Evolutionary conservation across 2,797 vertebrate genomes (phyloP).

Genomic region (Scleropages formosus): DNA sequence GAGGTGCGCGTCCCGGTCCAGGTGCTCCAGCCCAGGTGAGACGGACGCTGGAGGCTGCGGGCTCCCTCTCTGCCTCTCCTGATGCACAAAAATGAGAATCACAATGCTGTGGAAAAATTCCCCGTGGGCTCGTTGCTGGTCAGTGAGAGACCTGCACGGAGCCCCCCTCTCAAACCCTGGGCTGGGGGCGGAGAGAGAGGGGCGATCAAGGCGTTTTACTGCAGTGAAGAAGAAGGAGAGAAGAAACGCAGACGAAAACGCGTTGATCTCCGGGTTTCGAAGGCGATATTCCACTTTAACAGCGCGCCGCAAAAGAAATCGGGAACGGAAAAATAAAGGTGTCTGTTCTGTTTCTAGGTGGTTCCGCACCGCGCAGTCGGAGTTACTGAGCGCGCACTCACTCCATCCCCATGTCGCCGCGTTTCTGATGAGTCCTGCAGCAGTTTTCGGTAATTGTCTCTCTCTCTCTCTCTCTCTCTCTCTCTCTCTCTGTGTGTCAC

Average conservation of each 20-base stretch:
- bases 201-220: conserved; percentile 58
- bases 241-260: conserved; percentile 24
- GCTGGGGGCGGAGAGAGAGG: conserved; percentile 50
- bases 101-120: conserved; percentile 42
- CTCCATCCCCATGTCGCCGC: conserved; percentile 42
- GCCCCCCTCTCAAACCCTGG: conserved; percentile 69
- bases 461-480: conserved; percentile 33
- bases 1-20: conserved; percentile 51
- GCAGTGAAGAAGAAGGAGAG: conserved; percentile 70
- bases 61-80: conserved; percentile 36
- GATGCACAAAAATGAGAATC: conserved; percentile 38
- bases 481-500: conserved; percentile 36
- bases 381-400: conserved; percentile 37
- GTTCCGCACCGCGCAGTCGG: conserved; percentile 38
- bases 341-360: conserved; percentile 34
- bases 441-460: conserved; percentile 71
- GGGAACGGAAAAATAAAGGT: conserved; percentile 33
- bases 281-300: conserved; percentile 21
- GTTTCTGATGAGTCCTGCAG: conserved; percentile 69
- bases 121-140: conserved; percentile 47
- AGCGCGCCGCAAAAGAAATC: conserved; percentile 51
- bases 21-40: conserved; percentile 34
- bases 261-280: conserved; percentile 38
- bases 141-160: conserved; percentile 59
- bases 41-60: conserved; percentile 32